Evolutionary conservation across 2,113 vertebrate species (phyloP).

Genomic region (Eudyptes chrysolophus): DNA sequence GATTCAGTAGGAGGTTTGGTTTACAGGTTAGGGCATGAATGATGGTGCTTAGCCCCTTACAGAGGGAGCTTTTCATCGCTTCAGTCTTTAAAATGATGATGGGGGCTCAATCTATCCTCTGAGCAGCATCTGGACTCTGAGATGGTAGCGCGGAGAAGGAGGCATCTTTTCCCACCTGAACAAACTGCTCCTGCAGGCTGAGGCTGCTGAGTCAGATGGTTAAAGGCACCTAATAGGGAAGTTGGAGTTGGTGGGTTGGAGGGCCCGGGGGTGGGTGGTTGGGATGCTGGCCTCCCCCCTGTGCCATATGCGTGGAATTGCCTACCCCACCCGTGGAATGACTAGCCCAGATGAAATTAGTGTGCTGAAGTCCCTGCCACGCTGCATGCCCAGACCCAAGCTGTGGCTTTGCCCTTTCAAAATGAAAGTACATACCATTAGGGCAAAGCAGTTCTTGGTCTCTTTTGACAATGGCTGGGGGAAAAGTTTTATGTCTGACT

Average conservation of each 20-base stretch:
- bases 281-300: neutral
- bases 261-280: fast-evolving
- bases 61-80: neutral
- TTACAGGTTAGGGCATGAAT: neutral
- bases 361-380: neutral
- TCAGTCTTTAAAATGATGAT: neutral
- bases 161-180: neutral
- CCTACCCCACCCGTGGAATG: neutral
- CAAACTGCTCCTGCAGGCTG: neutral
- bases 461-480: neutral
- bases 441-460: neutral
- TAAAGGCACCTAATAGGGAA: neutral
- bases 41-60: neutral
- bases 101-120: neutral
- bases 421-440: neutral
- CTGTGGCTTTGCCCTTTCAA: neutral
- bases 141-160: neutral
- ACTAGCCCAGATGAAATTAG: neutral
- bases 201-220: neutral
- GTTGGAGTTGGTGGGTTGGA: neutral
- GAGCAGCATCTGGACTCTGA: neutral
- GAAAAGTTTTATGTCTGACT: neutral
- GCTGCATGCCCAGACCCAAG: neutral
- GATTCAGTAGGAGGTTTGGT: neutral
- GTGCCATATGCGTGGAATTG: neutral